These are phyloP conservation scores for Cecropterus lyciades DNA, from an alignment of 1,140 invertebrate genomes.

Conservation along the genomic window DNA sequence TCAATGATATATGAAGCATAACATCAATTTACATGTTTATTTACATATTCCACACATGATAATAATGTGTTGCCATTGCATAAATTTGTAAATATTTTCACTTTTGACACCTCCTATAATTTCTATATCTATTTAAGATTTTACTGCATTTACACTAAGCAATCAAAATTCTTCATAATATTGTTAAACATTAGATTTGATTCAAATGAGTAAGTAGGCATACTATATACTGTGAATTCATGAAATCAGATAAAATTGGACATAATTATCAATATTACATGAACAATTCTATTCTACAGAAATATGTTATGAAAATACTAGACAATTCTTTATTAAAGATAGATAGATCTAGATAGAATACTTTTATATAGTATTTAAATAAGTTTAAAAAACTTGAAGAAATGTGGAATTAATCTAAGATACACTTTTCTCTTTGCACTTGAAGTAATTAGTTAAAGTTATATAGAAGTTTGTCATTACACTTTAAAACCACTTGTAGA, in stretches of 20 bases:
- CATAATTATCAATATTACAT: background rate
- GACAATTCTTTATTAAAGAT: no score
- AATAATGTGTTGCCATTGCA: no score
- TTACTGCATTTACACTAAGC: no score
- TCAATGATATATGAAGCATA: conserved; percentile 24
- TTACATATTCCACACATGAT: no score
- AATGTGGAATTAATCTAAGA: background rate
- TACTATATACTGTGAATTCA: no score
- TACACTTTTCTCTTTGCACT: conserved; percentile 3
- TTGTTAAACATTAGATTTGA: no score
- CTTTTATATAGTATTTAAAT: background rate
- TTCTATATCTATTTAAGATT: no score
- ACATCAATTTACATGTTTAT: conserved; percentile 14
- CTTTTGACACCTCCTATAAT: no score
- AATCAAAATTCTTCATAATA: no score
- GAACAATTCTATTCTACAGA: background rate
- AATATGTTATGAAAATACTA: background rate
- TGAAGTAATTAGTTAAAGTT: background rate
- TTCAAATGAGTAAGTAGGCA: no score
- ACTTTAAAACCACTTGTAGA: conserved; percentile 9
- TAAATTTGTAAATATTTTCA: no score
- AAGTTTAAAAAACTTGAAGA: background rate
- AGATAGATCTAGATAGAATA: background rate
- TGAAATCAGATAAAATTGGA: background rate
- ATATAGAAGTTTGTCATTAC: background rate